Evolutionary conservation across 1,140 invertebrate species (phyloP), one percentile per base, ranked within the genome.

Genomic region (Uloborus diversus): DNA sequence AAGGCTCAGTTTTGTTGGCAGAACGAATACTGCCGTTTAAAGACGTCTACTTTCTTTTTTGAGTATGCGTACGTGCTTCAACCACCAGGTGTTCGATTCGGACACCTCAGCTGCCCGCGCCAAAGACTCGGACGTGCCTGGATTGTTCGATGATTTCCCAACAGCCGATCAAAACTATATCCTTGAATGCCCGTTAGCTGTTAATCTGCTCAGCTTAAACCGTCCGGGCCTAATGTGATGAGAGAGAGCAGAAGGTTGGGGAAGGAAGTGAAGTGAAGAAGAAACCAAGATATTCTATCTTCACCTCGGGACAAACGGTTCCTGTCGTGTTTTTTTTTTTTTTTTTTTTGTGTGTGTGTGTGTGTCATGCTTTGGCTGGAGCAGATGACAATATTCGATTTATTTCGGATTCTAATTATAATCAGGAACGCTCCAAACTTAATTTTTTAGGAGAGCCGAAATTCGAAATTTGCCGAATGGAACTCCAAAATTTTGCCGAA

Each of bases 31-130:
- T 20, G n/a, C 25, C n/a, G 13, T 53, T 53, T 53, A 20, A 53
- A 20, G 7, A 20, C n/a, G 13, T 47, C 42, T 9, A 17, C 51
- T 53, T 53, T n/a, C n/a, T n/a, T 23, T 17, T 17, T 53, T 53
- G n/a, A 20, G 51, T 53, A 23, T 1, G n/a, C 14, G 32, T 59
- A 59, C 65, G 65, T 69, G 65, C 65, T 56, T 53, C 13, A n/a
- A 53, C 35, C 68, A 71, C 68, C 68, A 71, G 68, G 68, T 71
- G 68, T 59, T 71, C 53, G 32, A 69, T 13, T 37, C 53, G 9
- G 23, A 35, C 9, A 11, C n/a, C 35, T 71, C 68, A 71, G 68
- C 68, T 71, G 68, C 68, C 68, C 30, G 25, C 33, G 23, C 37
- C 59, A 47, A n/a, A 59, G 49, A 33, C 17, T 56, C 20, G 68